Evolutionary conservation across 2,797 vertebrate species (phyloP), one percentile per base, ranked within the genome.

Genomic region (Lithobates pipiens): DNA sequence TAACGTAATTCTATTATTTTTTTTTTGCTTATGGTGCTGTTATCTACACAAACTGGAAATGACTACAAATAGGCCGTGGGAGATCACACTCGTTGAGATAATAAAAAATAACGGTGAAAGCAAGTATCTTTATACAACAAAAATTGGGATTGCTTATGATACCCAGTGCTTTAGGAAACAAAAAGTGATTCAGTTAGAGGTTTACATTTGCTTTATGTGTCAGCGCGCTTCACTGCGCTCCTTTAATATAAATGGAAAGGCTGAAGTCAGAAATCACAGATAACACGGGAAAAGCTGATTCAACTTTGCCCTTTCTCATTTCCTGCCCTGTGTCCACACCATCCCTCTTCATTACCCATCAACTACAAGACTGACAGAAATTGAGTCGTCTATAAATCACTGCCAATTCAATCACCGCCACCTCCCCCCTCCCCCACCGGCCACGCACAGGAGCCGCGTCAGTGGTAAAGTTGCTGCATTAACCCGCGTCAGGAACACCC

Each of bases 231-330:
- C 50, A 5, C 50, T 5, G 5, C 0, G 44, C 18, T 16, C 3
- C 27, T 50, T 11, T 32, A 76, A 57, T 57, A 76, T 11, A 61
- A 18, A 34, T 1, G n/a, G 15, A 25, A 21, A 25, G 42, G 57
- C 50, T 34, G 10, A 50, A 18, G 73, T 57, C 46, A 57, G n/a
- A 25, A 73, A 3, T n/a, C 13, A 36, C 39, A 13, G 44, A 73
- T 15, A 73, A 74, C 5, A 5, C 18, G 13, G n/a, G 65, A 21
- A 69, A 21, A 36, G 65, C 82, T 68, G 63, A 76, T 36, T 69
- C 63, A 69, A 23, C 63, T 54, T 46, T 83, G 63, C 25, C 74
- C 74, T 76, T 69, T 83, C 61, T 63, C 63, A 68, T 69, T 70
- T 69, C 57, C 74, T 42, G 69, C 50, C 25, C 71, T 27, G 39